Percentiles rank a stretch among this genome's conserved stretches.
Conservation (phyloP, 2,797 vertebrate genomes). For the Urophycis tenuis region DNA sequence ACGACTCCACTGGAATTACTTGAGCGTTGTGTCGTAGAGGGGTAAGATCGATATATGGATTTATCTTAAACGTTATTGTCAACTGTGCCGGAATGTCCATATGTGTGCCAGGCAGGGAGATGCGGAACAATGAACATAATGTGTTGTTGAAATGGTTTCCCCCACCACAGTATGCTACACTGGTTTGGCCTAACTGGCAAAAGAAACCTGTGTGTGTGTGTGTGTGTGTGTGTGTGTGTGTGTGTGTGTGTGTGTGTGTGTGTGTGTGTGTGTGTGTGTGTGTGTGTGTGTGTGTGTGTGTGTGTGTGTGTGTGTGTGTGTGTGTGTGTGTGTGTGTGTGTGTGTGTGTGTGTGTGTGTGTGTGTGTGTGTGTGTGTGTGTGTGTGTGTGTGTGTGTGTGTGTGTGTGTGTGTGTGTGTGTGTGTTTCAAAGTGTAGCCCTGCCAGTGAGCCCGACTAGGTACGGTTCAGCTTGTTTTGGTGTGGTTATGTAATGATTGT, state of each 20-base stretch:
- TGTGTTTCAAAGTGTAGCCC: too few relatives aligned
- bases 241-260: neutral
- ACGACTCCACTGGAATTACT: constrained; percentile 45
- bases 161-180: constrained; percentile 28
- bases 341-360: neutral
- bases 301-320: neutral
- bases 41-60: constrained; percentile 57
- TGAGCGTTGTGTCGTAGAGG: constrained; percentile 33
- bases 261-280: too few relatives aligned
- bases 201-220: constrained; percentile 26
- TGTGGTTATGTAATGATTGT: too few relatives aligned
- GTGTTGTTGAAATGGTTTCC: neutral
- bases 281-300: too few relatives aligned
- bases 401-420: too few relatives aligned
- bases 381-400: too few relatives aligned
- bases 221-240: neutral
- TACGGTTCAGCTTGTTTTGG: too few relatives aligned
- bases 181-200: constrained; percentile 57
- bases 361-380: too few relatives aligned
- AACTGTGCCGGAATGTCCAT: neutral
- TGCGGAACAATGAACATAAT: neutral
- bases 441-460: too few relatives aligned
- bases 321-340: constrained; percentile 1
- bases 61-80: constrained; percentile 7
- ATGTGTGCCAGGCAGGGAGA: neutral